Conservation (phyloP, 53 echinoderm and acorn worm genomes). For the Glandiceps talaboti region DNA sequence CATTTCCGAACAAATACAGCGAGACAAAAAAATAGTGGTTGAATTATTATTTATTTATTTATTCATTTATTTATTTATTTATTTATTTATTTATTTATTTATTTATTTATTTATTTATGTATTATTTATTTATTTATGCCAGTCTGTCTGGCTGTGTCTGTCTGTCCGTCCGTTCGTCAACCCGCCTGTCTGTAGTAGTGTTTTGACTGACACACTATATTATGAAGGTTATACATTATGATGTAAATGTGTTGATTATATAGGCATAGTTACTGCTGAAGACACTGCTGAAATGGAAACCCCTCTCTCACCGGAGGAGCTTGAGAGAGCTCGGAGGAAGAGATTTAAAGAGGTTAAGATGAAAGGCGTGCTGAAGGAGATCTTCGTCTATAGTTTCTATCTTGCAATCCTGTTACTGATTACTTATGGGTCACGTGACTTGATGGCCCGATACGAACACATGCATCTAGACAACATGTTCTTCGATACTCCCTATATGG, state of each 20-base stretch:
- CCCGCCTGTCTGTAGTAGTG: background rate
- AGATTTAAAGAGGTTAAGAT: slow-evolving; percentile 44
- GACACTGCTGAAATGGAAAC: background rate
- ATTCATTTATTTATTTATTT: too few relatives aligned
- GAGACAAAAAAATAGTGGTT: too few relatives aligned
- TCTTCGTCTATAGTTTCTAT: slow-evolving; percentile 36
- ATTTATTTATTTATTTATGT: too few relatives aligned
- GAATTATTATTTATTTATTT: too few relatives aligned
- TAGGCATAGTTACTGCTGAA: background rate
- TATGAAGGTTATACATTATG: too few relatives aligned
- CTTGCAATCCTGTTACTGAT: slow-evolving; percentile 37
- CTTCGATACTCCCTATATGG: slow-evolving; percentile 66
- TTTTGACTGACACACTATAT: too few relatives aligned
- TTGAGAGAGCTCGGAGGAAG: slow-evolving; percentile 46
- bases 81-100: background rate
- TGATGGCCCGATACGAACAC: slow-evolving; percentile 26
- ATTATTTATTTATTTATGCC: too few relatives aligned
- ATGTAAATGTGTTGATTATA: too few relatives aligned
- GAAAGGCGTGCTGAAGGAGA: slow-evolving; percentile 33
- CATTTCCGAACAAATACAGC: too few relatives aligned
- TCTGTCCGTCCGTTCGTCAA: too few relatives aligned
- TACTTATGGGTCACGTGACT: slow-evolving; percentile 59
- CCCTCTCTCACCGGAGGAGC: slow-evolving; percentile 24
- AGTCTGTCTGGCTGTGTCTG: too few relatives aligned
- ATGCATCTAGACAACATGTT: slow-evolving; percentile 63